phyloP scores from a whole-genome alignment of 2,888 invertebrate genomes.

The Chironomus riparius region DNA sequence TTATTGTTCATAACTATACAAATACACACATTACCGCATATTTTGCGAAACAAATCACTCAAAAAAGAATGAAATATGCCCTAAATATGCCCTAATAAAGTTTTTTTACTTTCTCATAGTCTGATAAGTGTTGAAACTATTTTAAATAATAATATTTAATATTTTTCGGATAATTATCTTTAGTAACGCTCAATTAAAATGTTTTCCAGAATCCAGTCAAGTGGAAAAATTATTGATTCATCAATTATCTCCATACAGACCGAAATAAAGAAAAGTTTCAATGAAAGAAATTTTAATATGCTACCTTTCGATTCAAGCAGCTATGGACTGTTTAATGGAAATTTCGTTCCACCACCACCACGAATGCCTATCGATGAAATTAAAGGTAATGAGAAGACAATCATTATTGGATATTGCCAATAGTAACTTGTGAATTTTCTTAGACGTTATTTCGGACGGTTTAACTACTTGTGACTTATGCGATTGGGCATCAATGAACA shows the following conservation, averaged over 20 bases:
- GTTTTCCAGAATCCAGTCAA: not conserved
- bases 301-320: constrained; percentile 43
- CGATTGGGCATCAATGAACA: constrained; percentile 56
- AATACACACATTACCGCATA: too few relatives aligned
- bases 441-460: not conserved
- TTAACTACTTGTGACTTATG: constrained; percentile 50
- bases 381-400: constrained; percentile 39
- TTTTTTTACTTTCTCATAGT: too few relatives aligned
- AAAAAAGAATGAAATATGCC: too few relatives aligned
- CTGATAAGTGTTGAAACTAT: too few relatives aligned
- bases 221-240: not conserved
- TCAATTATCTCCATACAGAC: not conserved
- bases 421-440: not conserved
- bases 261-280: not conserved
- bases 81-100: too few relatives aligned
- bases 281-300: not conserved
- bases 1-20: too few relatives aligned
- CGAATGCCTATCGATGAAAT: constrained; percentile 49
- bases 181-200: not conserved
- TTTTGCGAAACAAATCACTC: too few relatives aligned
- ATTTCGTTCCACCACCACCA: constrained; percentile 59
- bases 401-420: not conserved
- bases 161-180: too few relatives aligned
- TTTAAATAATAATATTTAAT: too few relatives aligned
- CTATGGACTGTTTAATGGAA: constrained; percentile 42